Conservation (phyloP, 2,888 invertebrate species). For the Acronicta aceris region DNA sequence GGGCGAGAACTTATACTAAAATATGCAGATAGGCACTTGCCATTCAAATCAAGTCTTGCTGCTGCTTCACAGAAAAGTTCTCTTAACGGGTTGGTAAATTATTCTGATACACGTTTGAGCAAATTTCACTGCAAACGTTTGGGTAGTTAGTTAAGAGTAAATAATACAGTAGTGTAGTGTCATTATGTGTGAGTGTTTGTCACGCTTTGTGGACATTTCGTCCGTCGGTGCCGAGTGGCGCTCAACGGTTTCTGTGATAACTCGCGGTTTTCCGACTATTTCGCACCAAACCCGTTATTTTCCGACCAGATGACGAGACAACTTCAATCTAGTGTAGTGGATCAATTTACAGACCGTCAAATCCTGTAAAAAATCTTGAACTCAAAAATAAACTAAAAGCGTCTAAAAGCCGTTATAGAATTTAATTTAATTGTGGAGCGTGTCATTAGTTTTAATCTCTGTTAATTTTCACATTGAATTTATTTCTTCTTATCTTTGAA, state of each 20-base stretch:
- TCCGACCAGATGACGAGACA: conserved; percentile 66
- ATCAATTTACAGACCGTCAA: conserved; percentile 41
- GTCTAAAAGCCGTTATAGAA: neutral
- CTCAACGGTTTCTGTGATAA: conserved; percentile 72
- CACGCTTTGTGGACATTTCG: conserved; percentile 70
- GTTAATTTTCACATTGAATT: neutral
- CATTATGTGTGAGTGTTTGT: conserved; percentile 72
- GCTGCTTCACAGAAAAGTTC: neutral
- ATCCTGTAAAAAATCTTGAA: conserved; percentile 16
- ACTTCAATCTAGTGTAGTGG: conserved; percentile 48
- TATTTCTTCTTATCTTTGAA: neutral
- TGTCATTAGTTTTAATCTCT: conserved; percentile 3
- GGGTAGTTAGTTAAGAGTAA: conserved; percentile 11
- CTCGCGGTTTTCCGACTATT: conserved; percentile 81
- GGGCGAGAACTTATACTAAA: neutral
- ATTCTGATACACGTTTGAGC: neutral
- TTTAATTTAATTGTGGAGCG: conserved; percentile 16
- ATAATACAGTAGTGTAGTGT: conserved; percentile 34
- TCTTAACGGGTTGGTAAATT: neutral
- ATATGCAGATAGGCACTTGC: neutral
- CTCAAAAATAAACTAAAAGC: conserved; percentile 16
- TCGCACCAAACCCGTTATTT: conserved; percentile 79
- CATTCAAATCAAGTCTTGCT: neutral
- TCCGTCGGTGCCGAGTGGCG: conserved; percentile 67
- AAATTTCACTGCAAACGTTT: conserved; percentile 2